phyloP scores from a whole-genome alignment of 2,797 vertebrate genomes.

The Rhincodon typus region DNA sequence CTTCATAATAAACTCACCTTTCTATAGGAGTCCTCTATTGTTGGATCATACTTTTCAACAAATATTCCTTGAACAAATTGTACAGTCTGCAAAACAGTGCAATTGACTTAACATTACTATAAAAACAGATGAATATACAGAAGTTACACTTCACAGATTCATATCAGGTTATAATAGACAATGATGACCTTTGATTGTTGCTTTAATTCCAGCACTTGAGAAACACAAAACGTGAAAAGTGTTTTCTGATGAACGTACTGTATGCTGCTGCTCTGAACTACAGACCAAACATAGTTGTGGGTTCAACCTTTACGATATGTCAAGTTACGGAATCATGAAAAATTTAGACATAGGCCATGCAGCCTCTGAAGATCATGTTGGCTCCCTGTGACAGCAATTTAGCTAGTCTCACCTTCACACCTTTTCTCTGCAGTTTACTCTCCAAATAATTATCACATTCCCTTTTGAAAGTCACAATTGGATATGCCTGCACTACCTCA shows the following conservation, averaged over 20 bases:
- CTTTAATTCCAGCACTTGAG: background rate
- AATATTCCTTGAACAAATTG: constrained; percentile 99
- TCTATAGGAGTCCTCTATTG: constrained; percentile 99
- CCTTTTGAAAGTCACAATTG: background rate
- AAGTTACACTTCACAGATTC: background rate
- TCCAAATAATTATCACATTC: background rate
- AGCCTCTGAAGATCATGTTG: background rate
- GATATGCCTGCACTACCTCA: background rate
- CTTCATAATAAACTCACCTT: constrained; percentile 65
- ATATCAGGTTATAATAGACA: background rate
- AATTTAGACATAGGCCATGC: background rate
- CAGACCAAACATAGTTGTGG: background rate
- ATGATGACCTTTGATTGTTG: background rate
- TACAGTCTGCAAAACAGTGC: constrained; percentile 70
- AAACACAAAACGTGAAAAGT: background rate
- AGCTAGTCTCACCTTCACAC: background rate
- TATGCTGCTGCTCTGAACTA: background rate
- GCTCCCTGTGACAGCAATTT: background rate
- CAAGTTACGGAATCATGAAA: background rate
- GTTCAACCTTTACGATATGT: background rate
- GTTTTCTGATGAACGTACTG: background rate
- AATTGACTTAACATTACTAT: background rate
- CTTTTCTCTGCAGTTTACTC: background rate
- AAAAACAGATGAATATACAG: background rate
- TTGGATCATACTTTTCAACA: constrained; percentile 98